phyloP scores from a whole-genome alignment of 2,797 vertebrate species.

The Malacoraja senta region DNA sequence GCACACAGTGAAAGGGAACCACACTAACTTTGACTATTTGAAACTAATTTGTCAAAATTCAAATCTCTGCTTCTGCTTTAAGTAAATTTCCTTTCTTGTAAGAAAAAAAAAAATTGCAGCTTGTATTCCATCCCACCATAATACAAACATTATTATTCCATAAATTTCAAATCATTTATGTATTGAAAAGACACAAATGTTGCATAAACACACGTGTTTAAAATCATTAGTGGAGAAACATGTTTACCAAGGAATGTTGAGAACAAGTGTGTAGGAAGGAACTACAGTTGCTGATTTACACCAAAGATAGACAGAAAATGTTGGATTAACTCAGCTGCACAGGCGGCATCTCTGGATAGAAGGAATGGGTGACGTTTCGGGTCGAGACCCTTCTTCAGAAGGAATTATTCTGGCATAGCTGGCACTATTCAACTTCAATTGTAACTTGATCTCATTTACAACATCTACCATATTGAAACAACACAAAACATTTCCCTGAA shows the following conservation, averaged over 20 bases:
- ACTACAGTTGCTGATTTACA: too few relatives aligned
- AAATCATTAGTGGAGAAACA: background rate
- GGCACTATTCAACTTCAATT: background rate
- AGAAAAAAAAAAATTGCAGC: background rate
- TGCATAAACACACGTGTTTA: background rate
- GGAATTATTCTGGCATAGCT: background rate
- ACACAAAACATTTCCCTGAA: too few relatives aligned
- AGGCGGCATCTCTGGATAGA: too few relatives aligned
- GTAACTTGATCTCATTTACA: too few relatives aligned
- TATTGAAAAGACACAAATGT: background rate
- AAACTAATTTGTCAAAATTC: background rate
- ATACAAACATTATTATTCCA: background rate
- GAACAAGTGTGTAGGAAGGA: background rate
- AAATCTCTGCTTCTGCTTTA: background rate
- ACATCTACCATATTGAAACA: too few relatives aligned
- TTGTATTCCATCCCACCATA: background rate
- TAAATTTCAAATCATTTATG: background rate
- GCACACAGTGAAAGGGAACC: background rate
- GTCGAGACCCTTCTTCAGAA: too few relatives aligned
- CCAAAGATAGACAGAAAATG: too few relatives aligned
- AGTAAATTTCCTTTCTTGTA: background rate
- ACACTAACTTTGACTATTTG: background rate
- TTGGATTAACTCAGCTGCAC: too few relatives aligned
- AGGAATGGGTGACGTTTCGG: too few relatives aligned
- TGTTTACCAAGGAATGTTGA: background rate